Percentiles rank a stretch among this genome's conserved stretches.
Evolutionary conservation across 2,113 vertebrate species (phyloP).

Genomic region (Takifugu bimaculatus): DNA sequence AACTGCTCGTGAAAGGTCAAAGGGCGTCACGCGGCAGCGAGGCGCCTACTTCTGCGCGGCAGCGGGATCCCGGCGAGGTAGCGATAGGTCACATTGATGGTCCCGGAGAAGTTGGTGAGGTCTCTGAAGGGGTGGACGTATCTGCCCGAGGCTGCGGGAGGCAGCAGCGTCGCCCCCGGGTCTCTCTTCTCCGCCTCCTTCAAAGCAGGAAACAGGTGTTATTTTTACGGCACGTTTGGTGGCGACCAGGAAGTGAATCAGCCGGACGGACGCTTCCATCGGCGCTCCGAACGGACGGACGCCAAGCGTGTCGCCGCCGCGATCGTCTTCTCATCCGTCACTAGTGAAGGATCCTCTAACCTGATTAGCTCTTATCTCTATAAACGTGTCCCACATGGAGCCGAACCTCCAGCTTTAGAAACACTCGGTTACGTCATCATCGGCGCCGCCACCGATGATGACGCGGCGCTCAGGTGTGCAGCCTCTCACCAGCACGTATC

Average conservation of each 20-base stretch:
- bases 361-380: too few species aligned
- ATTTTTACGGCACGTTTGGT: too few species aligned
- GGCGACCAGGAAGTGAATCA: too few species aligned
- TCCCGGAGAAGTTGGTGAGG: slow-evolving; percentile 91
- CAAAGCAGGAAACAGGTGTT: slow-evolving; percentile 14
- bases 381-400: too few species aligned
- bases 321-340: too few species aligned
- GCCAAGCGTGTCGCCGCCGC: too few species aligned
- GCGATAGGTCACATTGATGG: slow-evolving; percentile 92
- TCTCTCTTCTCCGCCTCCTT: slow-evolving; percentile 90
- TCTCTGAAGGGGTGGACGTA: slow-evolving; percentile 88
- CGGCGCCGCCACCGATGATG: not conserved
- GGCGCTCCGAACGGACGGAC: not conserved
- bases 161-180: slow-evolving; percentile 84
- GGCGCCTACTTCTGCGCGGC: slow-evolving; percentile 86
- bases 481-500: slow-evolving; percentile 86
- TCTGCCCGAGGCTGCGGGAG: slow-evolving; percentile 84
- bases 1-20: not conserved
- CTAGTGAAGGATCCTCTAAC: too few species aligned
- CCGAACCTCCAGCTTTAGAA: too few species aligned
- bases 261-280: too few species aligned
- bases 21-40: not conserved
- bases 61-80: slow-evolving; percentile 90
- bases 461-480: not conserved
- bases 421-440: not conserved